Conservation (phyloP, 2,113 vertebrate genomes). For the Muscicapa adusta region DNA sequence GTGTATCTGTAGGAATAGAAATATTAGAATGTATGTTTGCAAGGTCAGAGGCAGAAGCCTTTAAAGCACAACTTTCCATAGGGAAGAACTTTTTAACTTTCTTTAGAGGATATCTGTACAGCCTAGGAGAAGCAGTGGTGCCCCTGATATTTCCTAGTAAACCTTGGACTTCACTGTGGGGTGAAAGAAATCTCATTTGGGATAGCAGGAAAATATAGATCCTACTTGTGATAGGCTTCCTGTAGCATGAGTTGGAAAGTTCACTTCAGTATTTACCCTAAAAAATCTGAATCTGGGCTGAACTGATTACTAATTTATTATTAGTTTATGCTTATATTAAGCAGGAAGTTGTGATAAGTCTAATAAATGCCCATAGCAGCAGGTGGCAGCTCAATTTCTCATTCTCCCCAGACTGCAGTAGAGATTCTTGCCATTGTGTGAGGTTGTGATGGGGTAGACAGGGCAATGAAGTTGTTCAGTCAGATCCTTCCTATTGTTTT, state of each 20-base stretch:
- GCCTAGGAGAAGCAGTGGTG: background rate
- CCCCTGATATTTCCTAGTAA: background rate
- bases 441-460: background rate
- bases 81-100: background rate
- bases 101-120: background rate
- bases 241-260: background rate
- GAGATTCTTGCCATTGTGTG: background rate
- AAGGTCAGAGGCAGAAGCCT: background rate
- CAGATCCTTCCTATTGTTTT: background rate
- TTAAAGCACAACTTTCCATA: background rate
- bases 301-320: background rate
- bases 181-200: background rate
- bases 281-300: background rate
- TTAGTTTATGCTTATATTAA: background rate
- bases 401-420: background rate
- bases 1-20: background rate
- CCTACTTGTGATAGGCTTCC: background rate
- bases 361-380: background rate
- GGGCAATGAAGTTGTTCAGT: background rate
- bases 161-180: background rate
- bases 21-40: background rate
- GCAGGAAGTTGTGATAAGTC: background rate
- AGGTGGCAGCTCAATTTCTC: background rate
- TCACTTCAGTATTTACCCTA: background rate
- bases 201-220: background rate